A percentile compares a stretch with the other conserved stretches of the same genome.
phyloP scores from a whole-genome alignment of 2,888 invertebrate species.

The Mantis religiosa region DNA sequence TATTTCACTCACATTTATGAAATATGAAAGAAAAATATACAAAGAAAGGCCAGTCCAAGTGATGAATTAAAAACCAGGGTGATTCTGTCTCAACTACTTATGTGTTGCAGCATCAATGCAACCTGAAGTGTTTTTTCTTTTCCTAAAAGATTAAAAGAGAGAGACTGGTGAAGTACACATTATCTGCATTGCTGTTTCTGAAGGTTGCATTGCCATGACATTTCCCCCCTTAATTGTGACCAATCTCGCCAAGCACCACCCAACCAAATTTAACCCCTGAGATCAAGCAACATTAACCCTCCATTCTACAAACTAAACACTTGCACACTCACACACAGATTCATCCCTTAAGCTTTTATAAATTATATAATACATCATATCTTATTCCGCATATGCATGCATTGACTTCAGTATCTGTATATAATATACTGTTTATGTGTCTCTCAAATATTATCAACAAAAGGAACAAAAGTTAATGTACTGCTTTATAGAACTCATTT shows the following conservation, averaged over 20 bases:
- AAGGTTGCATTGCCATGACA: neutral
- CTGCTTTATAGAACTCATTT: no score
- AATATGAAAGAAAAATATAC: neutral
- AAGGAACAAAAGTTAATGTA: no score
- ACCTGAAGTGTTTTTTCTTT: neutral
- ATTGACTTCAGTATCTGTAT: neutral
- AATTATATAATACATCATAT: neutral
- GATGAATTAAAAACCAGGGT: neutral
- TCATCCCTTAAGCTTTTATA: neutral
- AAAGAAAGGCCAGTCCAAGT: neutral
- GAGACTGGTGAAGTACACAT: neutral
- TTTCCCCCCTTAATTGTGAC: neutral
- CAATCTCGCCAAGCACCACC: neutral
- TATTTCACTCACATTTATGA: neutral
- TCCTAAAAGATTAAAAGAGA: no score
- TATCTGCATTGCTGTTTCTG: neutral
- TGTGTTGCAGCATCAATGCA: neutral
- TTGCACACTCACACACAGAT: neutral
- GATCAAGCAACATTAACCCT: neutral
- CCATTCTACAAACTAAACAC: neutral
- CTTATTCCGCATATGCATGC: neutral
- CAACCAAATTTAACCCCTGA: neutral
- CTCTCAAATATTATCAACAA: no score
- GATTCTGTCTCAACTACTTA: neutral
- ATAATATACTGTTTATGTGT: no score